Base-by-base conservation (phyloP, 2,888 invertebrate species). In the Smittia sp. region DNA sequence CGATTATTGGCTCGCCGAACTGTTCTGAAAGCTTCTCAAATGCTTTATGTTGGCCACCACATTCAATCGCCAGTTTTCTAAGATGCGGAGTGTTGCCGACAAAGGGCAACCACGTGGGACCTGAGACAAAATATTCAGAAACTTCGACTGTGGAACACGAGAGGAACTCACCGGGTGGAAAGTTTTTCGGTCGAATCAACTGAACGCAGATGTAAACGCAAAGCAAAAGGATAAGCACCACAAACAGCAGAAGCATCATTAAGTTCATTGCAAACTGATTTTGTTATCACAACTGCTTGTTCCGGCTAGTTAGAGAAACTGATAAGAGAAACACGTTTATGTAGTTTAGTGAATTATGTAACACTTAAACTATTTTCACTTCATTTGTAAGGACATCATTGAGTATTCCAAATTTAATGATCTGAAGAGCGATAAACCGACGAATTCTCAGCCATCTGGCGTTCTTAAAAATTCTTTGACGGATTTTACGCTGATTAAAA, bases 1-100 rank as follows among this genome's bases (percentile, higher is more conserved):
- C 87, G 1, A 88, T 77, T 0, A 89, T 79, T 22, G 85, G 82
- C 1, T 85, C 85, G 0, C 85, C 81, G 77, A 84, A 86, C 24
- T 80, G 74, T 75, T 83, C 78, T 0, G 84, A 78, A 77, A 87
- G 81, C 72, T 84, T 79, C 25, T 79, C 79, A 2, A 87, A 81
- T 0, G 85, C 85, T 54, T 83, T 78, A 76, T 87, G 85, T 77
- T 86, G 85, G 0, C 85, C 85, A 1, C 85, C 85, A 18, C 80
- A 77, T 27, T 79, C 76, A 4, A 76, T 76, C 2, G 82, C 78
- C 46, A 80, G 79, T 63, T 78, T 78, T 6, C 80, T 79, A 25
- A 83, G 76, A 72, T 81, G 79, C 22, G 79, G 74, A 0, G 80
- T 79, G 73, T 82, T 82, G 1, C 82, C 82, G 54, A 82, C 25